phyloP scores from a whole-genome alignment of 2,113 vertebrate genomes.

The Falco punctatus region DNA sequence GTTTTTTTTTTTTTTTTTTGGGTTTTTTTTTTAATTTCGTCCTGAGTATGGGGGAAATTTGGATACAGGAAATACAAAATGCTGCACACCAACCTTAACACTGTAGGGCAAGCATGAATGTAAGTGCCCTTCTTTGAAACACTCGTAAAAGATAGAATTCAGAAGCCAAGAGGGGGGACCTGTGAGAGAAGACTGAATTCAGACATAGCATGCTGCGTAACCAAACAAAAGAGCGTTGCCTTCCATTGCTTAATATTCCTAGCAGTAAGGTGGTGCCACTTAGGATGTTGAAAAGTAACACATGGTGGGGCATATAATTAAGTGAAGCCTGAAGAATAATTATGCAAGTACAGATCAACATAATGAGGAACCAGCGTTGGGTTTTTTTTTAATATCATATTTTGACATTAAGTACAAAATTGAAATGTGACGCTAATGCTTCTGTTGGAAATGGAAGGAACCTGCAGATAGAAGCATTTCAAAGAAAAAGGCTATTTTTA shows the following conservation, averaged over 20 bases:
- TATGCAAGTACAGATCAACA: slow-evolving; percentile 12
- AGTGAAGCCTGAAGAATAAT: slow-evolving; percentile 34
- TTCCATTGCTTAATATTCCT: slow-evolving; percentile 40
- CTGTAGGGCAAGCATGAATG: not conserved
- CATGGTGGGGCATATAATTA: slow-evolving; percentile 43
- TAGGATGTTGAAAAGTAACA: slow-evolving; percentile 3
- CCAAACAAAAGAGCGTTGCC: not conserved
- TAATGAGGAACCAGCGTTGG: not conserved
- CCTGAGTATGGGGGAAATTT: not conserved
- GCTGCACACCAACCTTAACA: not conserved
- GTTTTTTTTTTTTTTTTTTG: not conserved
- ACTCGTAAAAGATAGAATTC: not conserved
- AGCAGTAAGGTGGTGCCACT: slow-evolving; percentile 2
- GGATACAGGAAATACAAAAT: not conserved
- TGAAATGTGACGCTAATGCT: not conserved
- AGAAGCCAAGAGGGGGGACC: not conserved
- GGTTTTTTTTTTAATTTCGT: not conserved
- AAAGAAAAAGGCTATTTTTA: not conserved
- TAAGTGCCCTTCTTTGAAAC: not conserved
- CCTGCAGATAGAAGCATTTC: not conserved
- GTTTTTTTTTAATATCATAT: not conserved
- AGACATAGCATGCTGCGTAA: not conserved
- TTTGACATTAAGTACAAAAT: slow-evolving; percentile 18
- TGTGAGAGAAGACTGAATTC: not conserved
- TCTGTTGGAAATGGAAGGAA: slow-evolving; percentile 3